These are phyloP conservation scores for Muscicapa adusta DNA, from an alignment of 2,113 vertebrate species.

Conservation along the genomic window DNA sequence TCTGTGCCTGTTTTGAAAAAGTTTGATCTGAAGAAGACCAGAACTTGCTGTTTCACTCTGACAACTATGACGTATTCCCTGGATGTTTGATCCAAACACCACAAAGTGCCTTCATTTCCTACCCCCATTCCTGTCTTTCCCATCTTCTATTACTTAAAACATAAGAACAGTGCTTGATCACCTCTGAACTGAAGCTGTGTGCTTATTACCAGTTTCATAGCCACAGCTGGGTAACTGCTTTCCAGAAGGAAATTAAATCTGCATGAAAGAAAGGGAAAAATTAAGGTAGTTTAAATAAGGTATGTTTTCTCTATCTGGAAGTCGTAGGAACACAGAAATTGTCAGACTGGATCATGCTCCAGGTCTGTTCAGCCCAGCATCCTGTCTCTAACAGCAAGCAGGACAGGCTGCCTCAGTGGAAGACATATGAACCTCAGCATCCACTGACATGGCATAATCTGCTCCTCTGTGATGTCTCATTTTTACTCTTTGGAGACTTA, in stretches of 20 bases:
- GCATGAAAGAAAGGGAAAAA: conserved; percentile 10
- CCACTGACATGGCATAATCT: conserved; percentile 41
- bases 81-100: neutral
- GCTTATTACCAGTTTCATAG: conserved; percentile 36
- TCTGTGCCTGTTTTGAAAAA: neutral
- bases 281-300: neutral
- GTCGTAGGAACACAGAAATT: neutral
- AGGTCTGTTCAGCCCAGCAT: neutral
- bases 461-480: conserved; percentile 12
- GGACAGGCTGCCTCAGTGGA: neutral
- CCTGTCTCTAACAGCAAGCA: conserved; percentile 2
- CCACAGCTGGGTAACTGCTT: conserved; percentile 31
- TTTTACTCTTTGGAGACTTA: neutral
- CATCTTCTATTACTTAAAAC: conserved; percentile 19
- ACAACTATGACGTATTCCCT: neutral
- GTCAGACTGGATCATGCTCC: neutral
- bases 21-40: conserved; percentile 3
- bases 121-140: neutral
- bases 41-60: neutral
- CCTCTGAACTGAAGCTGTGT: conserved; percentile 36
- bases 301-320: conserved; percentile 27
- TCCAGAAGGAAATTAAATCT: conserved; percentile 61
- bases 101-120: neutral
- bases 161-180: neutral
- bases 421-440: neutral